These are phyloP conservation scores for Peromyscus melanophrys DNA, from an alignment of 2,797 vertebrate genomes.

Conservation along the genomic window DNA sequence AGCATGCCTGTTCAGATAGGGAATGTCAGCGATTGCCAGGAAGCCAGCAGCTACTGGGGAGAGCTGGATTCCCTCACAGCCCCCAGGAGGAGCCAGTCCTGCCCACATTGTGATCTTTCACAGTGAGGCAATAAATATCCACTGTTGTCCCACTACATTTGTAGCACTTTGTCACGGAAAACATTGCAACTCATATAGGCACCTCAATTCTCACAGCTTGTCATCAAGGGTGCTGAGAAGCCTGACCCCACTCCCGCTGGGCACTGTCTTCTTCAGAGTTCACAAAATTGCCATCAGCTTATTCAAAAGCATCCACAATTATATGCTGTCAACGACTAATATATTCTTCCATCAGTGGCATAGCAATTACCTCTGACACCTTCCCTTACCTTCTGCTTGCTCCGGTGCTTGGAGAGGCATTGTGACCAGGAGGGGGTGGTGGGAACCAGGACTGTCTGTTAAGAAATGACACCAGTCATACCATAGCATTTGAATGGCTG, in stretches of 20 bases:
- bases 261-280: not conserved
- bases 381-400: slow-evolving; percentile 85
- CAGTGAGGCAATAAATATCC: not conserved
- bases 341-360: not conserved
- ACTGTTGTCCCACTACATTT: not conserved
- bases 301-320: slow-evolving; percentile 56
- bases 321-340: not conserved
- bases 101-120: not conserved
- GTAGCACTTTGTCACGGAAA: not conserved
- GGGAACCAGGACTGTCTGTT: slow-evolving; percentile 91
- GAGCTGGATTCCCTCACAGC: not conserved
- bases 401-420: not conserved
- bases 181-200: not conserved
- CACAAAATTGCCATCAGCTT: slow-evolving; percentile 19
- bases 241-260: not conserved
- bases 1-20: too few species aligned
- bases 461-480: slow-evolving; percentile 68
- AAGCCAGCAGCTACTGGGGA: not conserved
- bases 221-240: not conserved
- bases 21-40: not conserved
- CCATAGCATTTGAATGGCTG: not conserved
- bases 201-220: not conserved
- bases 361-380: rapidly evolving
- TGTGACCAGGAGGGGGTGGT: slow-evolving; percentile 83
- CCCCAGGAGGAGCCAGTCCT: not conserved